phyloP scores from a whole-genome alignment of 23 tunicate species.

The Styela clava region DNA sequence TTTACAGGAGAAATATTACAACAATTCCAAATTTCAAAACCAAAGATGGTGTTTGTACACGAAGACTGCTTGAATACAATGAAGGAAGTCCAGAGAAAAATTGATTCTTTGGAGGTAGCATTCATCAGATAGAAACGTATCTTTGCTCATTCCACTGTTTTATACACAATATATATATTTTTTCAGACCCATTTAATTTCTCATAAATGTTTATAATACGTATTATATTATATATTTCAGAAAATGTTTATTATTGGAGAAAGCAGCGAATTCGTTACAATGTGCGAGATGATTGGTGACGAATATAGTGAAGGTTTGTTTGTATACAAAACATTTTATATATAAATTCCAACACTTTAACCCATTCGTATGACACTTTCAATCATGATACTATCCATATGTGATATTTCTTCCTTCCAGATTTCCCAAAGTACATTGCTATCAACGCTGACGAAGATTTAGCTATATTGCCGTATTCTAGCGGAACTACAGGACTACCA shows the following conservation, averaged over 20 bases:
- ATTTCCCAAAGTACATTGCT: slow-evolving; percentile 21
- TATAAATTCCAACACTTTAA: no score
- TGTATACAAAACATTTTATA: no score
- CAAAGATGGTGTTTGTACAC: neutral
- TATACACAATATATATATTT: no score
- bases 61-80: neutral
- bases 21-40: neutral
- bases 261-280: neutral
- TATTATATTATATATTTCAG: neutral
- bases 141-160: no score
- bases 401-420: slow-evolving; percentile 16
- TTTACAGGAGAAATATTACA: neutral
- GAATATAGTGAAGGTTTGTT: neutral
- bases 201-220: no score
- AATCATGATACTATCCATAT: no score
- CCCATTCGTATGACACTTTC: no score
- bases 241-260: neutral
- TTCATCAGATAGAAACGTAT: neutral
- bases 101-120: neutral
- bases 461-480: slow-evolving; percentile 37
- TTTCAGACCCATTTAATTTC: no score
- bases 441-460: slow-evolving; percentile 19
- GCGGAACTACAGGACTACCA: slow-evolving; percentile 79
- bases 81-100: neutral
- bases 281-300: neutral